Base-by-base conservation (phyloP, 2,797 vertebrate species). In the Acipenser ruthenus region DNA sequence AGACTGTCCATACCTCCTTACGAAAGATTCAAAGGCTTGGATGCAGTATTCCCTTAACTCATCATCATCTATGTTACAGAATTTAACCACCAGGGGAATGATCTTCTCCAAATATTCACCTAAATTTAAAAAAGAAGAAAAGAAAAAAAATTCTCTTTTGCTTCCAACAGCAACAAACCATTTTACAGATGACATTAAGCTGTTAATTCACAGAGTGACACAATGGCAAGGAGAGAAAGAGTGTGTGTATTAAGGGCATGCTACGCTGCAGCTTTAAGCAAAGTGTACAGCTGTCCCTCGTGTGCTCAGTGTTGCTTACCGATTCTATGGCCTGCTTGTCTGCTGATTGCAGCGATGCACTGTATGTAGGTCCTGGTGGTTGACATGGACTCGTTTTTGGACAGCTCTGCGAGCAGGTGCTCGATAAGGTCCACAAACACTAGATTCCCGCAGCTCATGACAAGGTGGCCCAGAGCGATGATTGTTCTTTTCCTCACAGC, bases 301-400 rank as follows among this genome's bases (percentile, higher is more conserved):
- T 11, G 10, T 49, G 15, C 61, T 23, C 37, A 37, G 37, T 23
- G 60, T 72, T 70, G 67, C 92, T 93, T 89, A 98, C 97, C 97
- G 77, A 99, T 98, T 79, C 97, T 80, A 74, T 99, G 97, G 73
- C 97, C 97, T 6, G 96, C 97, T 91, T 99, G 97, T 70, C 97
- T 88, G 90, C 97, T 99, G 88, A 99, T 99, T 85, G 97, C 96
- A 65, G 97, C 97, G 71, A 96, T 98, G 82, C 96, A 97, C 66
- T 99, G 97, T 86, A 99, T 99, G 83, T 99, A 99, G 64, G 97
- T 99, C 74, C 97, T 92, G 70, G 97, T 99, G 77, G 95, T 99
- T 67, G 96, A 99, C 95, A 98, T 99, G 83, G 95, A 94, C 84
- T 98, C 95, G 76, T 99, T 98, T 83, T 95, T 91, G 50, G 94